Evolutionary conservation across 2,888 invertebrate species (phyloP), one percentile per base, ranked within the genome.

Genomic region (Campoplex capitator): DNA sequence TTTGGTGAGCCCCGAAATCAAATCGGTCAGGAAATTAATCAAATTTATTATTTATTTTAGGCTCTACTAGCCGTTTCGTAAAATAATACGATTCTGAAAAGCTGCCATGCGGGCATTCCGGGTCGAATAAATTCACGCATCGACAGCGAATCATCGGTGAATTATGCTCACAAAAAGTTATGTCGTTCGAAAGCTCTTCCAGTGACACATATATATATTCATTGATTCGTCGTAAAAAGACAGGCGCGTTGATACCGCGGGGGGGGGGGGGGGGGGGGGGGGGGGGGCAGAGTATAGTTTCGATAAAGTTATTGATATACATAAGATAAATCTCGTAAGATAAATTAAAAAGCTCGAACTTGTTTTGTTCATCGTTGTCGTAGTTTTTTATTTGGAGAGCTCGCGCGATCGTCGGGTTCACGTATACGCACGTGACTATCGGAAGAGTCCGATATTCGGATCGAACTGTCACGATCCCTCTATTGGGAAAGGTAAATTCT

Each of bases 401-500:
- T 78, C 78, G 48, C 9, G 75, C 78, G 48, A 62, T 79, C 84
- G 87, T 78, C 77, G 82, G 77, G 74, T 75, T 51, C 38, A 35
- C 51, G 58, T 51, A 58, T 56, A 67, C 75, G 84, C 84, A 80
- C 77, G 84, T 78, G 80, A 87, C 83, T 67, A 65, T 75, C 58
- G 7, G 67, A 67, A 68, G 32, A 76, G 71, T 77, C 54, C 51
- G 80, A 71, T 73, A 81, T 80, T 51, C 77, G n/a, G 84, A 73
- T 85, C 70, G 71, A 70, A 73, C 71, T 54, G 42, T 68, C 65
- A 8, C 38, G 45, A 62, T 35, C 45, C 42, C 16, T 82, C 83
- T 83, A 73, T 82, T 84, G 67, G 78, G 82, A 79, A 76, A 82
- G 84, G 70, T 84, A 82, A 84, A 84, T 82, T 79, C 51, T 48